phyloP scores from a whole-genome alignment of 2,113 vertebrate species.

The Acanthisitta chloris region DNA sequence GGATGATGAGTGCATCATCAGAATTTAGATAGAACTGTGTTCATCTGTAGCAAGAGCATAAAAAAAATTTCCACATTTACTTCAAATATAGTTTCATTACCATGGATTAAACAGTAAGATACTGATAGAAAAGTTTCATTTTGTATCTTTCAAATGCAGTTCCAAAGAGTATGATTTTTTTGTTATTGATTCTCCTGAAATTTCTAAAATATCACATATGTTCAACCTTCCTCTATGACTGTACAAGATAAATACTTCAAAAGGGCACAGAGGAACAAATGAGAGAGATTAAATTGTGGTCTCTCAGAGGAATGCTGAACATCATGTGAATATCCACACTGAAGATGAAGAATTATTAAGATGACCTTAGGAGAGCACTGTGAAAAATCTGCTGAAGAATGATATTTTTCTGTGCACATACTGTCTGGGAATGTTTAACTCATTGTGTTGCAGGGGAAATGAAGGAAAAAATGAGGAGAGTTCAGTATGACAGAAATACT shows the following conservation, averaged over 20 bases:
- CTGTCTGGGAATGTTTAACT: background rate
- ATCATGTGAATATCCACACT: conserved; percentile 16
- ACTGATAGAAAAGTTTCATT: background rate
- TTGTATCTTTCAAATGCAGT: background rate
- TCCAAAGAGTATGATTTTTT: background rate
- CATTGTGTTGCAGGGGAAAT: background rate
- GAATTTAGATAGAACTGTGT: background rate
- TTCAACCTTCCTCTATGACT: background rate
- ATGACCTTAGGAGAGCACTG: background rate
- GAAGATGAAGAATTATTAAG: background rate
- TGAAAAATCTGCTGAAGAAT: background rate
- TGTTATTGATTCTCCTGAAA: background rate
- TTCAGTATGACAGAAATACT: background rate
- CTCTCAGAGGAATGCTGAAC: background rate
- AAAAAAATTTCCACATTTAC: background rate
- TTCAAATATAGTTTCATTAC: background rate
- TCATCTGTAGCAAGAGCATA: background rate
- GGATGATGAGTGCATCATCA: background rate
- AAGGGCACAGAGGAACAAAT: background rate
- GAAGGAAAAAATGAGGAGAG: background rate
- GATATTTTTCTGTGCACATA: background rate
- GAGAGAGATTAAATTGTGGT: background rate
- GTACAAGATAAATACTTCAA: background rate
- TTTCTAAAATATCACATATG: background rate
- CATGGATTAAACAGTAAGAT: background rate